These are phyloP conservation scores for Anguilla obscura DNA, from an alignment of 2,797 vertebrate species.

Conservation along the genomic window DNA sequence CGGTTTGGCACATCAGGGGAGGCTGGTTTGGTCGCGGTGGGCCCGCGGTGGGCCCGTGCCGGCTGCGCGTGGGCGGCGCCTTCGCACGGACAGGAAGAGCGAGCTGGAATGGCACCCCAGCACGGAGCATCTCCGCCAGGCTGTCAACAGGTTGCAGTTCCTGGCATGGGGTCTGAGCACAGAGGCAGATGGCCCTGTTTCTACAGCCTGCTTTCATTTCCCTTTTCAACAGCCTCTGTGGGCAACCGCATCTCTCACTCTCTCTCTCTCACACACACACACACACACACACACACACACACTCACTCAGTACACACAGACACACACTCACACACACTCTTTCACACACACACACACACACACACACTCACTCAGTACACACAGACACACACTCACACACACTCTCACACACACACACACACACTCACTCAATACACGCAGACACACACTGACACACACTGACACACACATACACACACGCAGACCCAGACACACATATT, in stretches of 20 bases:
- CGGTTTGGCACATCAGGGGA: not conserved
- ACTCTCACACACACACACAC: constrained; percentile 4
- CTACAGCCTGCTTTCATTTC: not conserved
- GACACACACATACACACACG: constrained; percentile 5
- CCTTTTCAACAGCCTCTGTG: constrained; percentile 41
- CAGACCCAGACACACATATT: constrained; percentile 1
- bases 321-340: not conserved
- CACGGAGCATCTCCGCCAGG: constrained; percentile 37
- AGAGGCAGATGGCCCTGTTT: constrained; percentile 40
- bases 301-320: not conserved
- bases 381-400: not conserved
- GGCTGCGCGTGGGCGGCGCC: not conserved
- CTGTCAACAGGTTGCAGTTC: constrained; percentile 55
- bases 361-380: not conserved
- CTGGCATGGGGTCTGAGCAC: constrained; percentile 41
- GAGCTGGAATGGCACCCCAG: not conserved
- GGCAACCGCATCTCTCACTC: constrained; percentile 32
- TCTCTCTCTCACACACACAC: not conserved
- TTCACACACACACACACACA: not conserved
- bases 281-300: not conserved
- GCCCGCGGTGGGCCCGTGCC: not conserved
- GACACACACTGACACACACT: constrained; percentile 1
- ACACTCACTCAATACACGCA: not conserved
- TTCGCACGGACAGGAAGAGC: not conserved
- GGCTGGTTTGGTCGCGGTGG: not conserved